These are phyloP conservation scores for Cynopterus sphinx DNA, from an alignment of 2,797 vertebrate species.

Conservation along the genomic window DNA sequence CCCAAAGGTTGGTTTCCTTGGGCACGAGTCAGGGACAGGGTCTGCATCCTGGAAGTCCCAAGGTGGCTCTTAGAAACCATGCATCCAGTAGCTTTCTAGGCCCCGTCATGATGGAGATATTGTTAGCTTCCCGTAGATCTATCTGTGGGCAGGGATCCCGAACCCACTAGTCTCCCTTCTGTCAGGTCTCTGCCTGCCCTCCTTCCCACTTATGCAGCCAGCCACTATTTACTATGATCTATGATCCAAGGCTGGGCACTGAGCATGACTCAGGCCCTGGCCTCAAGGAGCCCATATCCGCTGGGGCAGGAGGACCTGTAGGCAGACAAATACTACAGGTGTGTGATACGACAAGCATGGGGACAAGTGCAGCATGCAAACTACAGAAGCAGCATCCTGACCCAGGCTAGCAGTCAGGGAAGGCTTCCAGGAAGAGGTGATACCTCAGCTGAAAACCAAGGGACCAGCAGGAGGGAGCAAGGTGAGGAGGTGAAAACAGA, in stretches of 20 bases:
- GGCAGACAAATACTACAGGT: not conserved
- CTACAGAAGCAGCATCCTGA: not conserved
- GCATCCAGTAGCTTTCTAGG: not conserved
- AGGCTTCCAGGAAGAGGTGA: constrained; percentile 30
- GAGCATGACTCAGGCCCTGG: not conserved
- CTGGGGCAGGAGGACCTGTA: not conserved
- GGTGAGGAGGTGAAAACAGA: not conserved
- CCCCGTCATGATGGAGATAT: not conserved
- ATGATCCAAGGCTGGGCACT: not conserved
- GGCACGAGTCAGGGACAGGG: not conserved
- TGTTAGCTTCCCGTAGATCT: not conserved
- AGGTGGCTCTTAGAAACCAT: not conserved
- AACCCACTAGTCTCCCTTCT: not conserved
- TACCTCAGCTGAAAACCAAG: not conserved
- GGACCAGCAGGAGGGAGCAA: not conserved
- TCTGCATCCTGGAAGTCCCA: not conserved
- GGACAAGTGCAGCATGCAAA: not conserved
- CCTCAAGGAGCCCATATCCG: not conserved
- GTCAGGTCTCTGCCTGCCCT: not conserved
- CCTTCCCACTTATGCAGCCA: not conserved
- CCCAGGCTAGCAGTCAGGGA: not conserved
- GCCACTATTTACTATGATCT: not conserved
- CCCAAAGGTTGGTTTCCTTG: not conserved
- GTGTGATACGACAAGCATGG: not conserved
- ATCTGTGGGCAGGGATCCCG: not conserved